A percentile compares a stretch with the other conserved stretches of the same genome.
Evolutionary conservation across 2,888 invertebrate genomes (phyloP).

Genomic region (Drosophila greeni): DNA sequence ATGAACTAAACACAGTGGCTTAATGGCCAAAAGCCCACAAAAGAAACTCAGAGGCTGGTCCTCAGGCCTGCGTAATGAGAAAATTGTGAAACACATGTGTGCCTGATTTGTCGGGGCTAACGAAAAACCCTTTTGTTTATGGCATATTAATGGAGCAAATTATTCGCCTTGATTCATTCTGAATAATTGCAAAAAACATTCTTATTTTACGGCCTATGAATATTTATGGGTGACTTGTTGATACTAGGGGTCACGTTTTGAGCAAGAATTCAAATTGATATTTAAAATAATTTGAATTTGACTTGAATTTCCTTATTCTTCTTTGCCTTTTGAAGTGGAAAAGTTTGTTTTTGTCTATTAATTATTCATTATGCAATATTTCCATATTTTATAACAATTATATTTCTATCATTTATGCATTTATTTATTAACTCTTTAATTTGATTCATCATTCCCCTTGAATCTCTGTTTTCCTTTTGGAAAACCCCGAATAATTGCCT

Average conservation of each 20-base stretch:
- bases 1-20: constrained; percentile 63
- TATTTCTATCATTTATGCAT: not conserved
- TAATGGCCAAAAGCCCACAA: constrained; percentile 32
- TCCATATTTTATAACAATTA: too few relatives aligned
- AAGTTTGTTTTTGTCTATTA: not conserved
- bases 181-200: constrained; percentile 16
- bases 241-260: not conserved
- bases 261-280: not conserved
- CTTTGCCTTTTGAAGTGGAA: not conserved
- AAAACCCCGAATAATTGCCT: not conserved
- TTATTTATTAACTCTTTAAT: not conserved
- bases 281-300: not conserved
- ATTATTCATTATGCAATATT: too few relatives aligned
- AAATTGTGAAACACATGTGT: constrained; percentile 61
- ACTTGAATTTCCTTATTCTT: not conserved
- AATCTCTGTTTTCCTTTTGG: not conserved
- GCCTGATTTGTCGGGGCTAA: constrained; percentile 5
- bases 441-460: not conserved
- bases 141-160: constrained; percentile 30
- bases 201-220: constrained; percentile 10
- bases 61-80: constrained; percentile 34
- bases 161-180: constrained; percentile 21
- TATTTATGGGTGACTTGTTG: constrained; percentile 29
- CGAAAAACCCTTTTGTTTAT: constrained; percentile 21
- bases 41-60: constrained; percentile 27